Evolutionary conservation across 1,140 invertebrate genomes (phyloP).

Genomic region (Berghia stephanieae): DNA sequence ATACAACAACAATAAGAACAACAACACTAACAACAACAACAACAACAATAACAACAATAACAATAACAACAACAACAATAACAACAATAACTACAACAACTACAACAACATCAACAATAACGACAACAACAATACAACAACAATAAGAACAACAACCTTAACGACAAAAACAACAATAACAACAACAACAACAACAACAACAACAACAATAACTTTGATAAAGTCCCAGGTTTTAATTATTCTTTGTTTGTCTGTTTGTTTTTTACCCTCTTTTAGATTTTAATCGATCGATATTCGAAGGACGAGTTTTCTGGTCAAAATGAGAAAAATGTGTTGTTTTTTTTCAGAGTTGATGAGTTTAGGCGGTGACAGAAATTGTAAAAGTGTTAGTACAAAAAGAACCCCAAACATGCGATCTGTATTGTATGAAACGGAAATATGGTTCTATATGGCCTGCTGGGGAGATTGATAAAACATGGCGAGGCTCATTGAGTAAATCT

Average conservation of each 20-base stretch:
- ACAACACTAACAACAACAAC: slow-evolving; percentile 1
- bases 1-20: neutral
- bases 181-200: neutral
- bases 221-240: neutral
- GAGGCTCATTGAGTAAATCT: too few relatives aligned
- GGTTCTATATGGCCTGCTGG: too few relatives aligned
- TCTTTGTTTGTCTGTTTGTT: too few relatives aligned
- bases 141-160: neutral
- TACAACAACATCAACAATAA: neutral
- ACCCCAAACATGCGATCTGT: too few relatives aligned
- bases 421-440: too few relatives aligned
- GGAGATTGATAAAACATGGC: too few relatives aligned
- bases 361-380: too few relatives aligned
- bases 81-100: neutral
- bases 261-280: neutral
- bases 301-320: neutral
- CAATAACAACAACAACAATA: neutral
- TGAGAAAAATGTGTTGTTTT: neutral
- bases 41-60: neutral
- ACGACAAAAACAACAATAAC: neutral
- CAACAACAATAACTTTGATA: neutral
- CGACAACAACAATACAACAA: neutral
- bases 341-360: neutral
- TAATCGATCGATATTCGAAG: neutral
- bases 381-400: too few relatives aligned